Evolutionary conservation across 2,113 vertebrate species (phyloP), one percentile per base, ranked within the genome.

Genomic region (Dascyllus trimaculatus): DNA sequence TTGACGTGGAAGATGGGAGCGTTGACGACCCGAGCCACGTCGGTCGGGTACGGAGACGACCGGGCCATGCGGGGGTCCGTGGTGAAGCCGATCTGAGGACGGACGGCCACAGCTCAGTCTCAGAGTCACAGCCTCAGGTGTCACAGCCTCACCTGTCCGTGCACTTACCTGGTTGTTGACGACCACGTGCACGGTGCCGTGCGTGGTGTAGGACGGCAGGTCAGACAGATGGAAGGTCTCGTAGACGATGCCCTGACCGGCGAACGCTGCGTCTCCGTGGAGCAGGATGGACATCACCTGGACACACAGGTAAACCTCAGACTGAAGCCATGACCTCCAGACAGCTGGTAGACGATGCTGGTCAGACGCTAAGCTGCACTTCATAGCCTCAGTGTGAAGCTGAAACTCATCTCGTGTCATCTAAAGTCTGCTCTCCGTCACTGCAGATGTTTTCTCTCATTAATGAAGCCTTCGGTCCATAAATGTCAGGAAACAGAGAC

Each of bases 1-100:
- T 99, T 99, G 67, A 99, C 98, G 0, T 99, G 98, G 93, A 99
- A 99, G 78, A 99, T 99, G 2, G 98, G 98, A 0, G 98, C 98
- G 0, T 99, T 99, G 65, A 99, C 98, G 2, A 99, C 98, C 0
- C 98, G 97, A 0, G 98, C 98, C 0, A 99, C 98, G 0, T 99
- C 98, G 0, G 98, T 99, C 0, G 98, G 97, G 82, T 99, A 99
- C 0, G 98, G 98, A 0, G 98, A 99, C 15, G 98, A 99, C 11
- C 98, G 98, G 0, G 98, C 97, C 95, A 99, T 95, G 0, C 98
- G 96, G 0, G 98, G 98, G 78, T 99, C 98, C 0, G 98, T 99
- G 19, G 98, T 99, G 91, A 99, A 99, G n/a, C 98, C 98, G 0
- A 99, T 99, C 97, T 99, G 90, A 0, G 0, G 54, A 75, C 14